Evolutionary conservation across 2,888 invertebrate species (phyloP).

Genomic region (Cordilura impudica): DNA sequence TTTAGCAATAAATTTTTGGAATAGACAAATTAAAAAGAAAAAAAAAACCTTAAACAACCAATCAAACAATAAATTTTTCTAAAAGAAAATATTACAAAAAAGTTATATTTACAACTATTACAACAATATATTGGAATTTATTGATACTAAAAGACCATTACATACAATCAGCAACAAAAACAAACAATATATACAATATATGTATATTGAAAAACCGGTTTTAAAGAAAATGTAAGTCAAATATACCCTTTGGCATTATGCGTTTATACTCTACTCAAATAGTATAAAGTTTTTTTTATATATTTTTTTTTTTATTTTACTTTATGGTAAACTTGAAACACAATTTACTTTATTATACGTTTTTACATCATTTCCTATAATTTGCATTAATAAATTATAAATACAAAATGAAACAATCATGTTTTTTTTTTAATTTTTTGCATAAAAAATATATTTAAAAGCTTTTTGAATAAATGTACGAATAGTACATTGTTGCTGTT

Average conservation of each 20-base stretch:
- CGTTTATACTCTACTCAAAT: neutral
- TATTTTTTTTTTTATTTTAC: neutral
- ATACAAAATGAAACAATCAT: neutral
- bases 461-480: conserved; percentile 30
- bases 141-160: conserved; percentile 1
- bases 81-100: neutral
- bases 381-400: conserved; percentile 34
- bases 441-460: conserved; percentile 1
- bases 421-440: conserved; percentile 12
- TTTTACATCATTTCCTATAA: conserved; percentile 48
- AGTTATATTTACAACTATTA: conserved; percentile 3
- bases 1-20: neutral
- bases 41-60: neutral
- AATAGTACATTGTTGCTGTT: conserved; percentile 16
- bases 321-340: conserved; percentile 13
- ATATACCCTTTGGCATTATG: conserved; percentile 55
- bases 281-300: neutral
- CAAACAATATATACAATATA: neutral
- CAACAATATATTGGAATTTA: conserved; percentile 44
- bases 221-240: neutral
- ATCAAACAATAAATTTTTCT: neutral
- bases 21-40: neutral
- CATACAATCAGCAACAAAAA: neutral
- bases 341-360: neutral
- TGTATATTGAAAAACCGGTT: conserved; percentile 17